Evolutionary conservation across 2,113 vertebrate species (phyloP).

Genomic region (Erythrolamprus reginae): DNA sequence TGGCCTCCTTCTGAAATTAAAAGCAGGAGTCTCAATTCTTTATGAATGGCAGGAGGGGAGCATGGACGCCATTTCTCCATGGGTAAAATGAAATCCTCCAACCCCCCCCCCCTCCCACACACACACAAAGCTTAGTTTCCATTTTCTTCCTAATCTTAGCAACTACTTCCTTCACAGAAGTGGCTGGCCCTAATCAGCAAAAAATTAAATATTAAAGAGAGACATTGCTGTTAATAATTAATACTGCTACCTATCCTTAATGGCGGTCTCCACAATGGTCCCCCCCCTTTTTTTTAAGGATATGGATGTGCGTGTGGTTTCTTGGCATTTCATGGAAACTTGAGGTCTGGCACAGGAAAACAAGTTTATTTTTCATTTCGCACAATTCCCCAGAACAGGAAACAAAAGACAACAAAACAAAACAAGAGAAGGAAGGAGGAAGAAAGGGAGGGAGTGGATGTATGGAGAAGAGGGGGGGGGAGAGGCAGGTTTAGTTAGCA

Average conservation of each 20-base stretch:
- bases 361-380: background rate
- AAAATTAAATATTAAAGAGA: constrained; percentile 75
- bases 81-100: constrained; percentile 43
- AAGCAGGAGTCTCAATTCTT: constrained; percentile 42
- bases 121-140: constrained; percentile 40
- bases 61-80: constrained; percentile 24
- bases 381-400: constrained; percentile 10
- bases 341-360: background rate
- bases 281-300: constrained; percentile 7
- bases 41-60: constrained; percentile 48
- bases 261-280: constrained; percentile 33
- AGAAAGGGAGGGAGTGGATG: background rate
- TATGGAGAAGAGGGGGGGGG: background rate
- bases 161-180: constrained; percentile 64
- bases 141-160: constrained; percentile 51
- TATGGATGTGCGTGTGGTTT: background rate
- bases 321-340: constrained; percentile 13
- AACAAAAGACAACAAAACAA: background rate
- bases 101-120: too few species aligned
- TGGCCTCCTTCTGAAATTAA: constrained; percentile 41
- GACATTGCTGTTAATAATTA: constrained; percentile 72
- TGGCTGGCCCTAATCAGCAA: constrained; percentile 61
- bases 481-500: background rate
- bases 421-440: background rate
- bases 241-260: constrained; percentile 61